A percentile compares a stretch with the other conserved stretches of the same genome.
Evolutionary conservation across 2,888 invertebrate genomes (phyloP).

Genomic region (Acrocera orbiculus): DNA sequence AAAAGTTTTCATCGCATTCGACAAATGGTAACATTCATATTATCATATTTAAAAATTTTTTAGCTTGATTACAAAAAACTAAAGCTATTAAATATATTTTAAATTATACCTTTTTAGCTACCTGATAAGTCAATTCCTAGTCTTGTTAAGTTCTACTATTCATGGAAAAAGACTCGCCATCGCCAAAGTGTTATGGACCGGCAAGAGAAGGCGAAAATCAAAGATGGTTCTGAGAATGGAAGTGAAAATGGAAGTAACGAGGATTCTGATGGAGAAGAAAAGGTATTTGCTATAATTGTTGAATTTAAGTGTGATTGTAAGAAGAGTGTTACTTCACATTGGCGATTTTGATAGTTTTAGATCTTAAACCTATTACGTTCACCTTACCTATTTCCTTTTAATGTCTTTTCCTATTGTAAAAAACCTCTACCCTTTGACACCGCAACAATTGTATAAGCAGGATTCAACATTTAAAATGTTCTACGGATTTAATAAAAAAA

Average conservation of each 20-base stretch:
- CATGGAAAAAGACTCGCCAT: conserved; percentile 92
- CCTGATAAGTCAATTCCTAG: conserved; percentile 94
- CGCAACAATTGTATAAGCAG: too few species aligned
- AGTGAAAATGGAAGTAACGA: conserved; percentile 70
- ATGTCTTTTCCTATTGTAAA: too few species aligned
- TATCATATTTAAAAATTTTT: neutral
- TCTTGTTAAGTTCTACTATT: conserved; percentile 93
- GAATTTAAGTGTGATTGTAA: too few species aligned
- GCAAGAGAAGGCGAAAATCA: conserved; percentile 39
- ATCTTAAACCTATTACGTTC: too few species aligned
- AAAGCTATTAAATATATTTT: neutral
- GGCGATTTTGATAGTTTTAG: too few species aligned
- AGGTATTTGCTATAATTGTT: conserved; percentile 50
- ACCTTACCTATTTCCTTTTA: too few species aligned
- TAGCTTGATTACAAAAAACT: conserved; percentile 5
- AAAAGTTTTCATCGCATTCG: conserved; percentile 94
- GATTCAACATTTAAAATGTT: too few species aligned
- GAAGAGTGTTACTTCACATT: too few species aligned
- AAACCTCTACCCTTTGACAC: too few species aligned
- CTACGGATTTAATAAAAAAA: too few species aligned
- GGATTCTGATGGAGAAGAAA: conserved; percentile 78
- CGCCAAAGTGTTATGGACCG: conserved; percentile 89
- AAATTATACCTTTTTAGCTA: conserved; percentile 39
- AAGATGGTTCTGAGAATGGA: conserved; percentile 55
- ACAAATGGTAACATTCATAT: conserved; percentile 64